phyloP scores from a whole-genome alignment of 2,113 vertebrate genomes.

The Charadrius vociferus region DNA sequence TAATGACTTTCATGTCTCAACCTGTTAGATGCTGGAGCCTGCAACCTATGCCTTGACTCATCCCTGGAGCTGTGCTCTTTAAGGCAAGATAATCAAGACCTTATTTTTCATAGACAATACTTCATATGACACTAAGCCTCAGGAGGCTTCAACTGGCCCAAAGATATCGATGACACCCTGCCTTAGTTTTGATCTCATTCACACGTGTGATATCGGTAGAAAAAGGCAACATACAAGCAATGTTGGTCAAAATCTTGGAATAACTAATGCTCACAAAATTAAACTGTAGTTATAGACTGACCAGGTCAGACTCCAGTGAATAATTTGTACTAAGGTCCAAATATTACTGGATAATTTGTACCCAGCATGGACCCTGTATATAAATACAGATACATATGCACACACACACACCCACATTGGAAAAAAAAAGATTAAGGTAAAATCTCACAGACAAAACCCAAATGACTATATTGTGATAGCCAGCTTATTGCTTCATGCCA shows the following conservation, averaged over 20 bases:
- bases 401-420: accelerated
- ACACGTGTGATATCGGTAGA: not conserved
- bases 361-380: not conserved
- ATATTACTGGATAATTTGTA: not conserved
- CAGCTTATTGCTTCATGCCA: not conserved
- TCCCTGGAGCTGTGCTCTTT: constrained; percentile 45
- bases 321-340: not conserved
- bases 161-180: not conserved
- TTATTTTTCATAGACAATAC: constrained; percentile 28
- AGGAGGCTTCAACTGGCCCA: not conserved
- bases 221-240: not conserved
- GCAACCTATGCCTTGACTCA: constrained; percentile 63
- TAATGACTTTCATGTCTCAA: constrained; percentile 62
- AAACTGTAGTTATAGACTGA: not conserved
- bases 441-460: not conserved
- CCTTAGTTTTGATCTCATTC: not conserved
- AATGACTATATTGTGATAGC: not conserved
- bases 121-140: not conserved
- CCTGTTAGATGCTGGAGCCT: constrained; percentile 49
- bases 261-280: not conserved
- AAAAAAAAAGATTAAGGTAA: not conserved
- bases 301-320: not conserved
- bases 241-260: not conserved
- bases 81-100: constrained; percentile 57
- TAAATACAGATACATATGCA: not conserved